phyloP scores from a whole-genome alignment of 92 coral and sea anemone genomes.

The Umimayanthus kanabou region DNA sequence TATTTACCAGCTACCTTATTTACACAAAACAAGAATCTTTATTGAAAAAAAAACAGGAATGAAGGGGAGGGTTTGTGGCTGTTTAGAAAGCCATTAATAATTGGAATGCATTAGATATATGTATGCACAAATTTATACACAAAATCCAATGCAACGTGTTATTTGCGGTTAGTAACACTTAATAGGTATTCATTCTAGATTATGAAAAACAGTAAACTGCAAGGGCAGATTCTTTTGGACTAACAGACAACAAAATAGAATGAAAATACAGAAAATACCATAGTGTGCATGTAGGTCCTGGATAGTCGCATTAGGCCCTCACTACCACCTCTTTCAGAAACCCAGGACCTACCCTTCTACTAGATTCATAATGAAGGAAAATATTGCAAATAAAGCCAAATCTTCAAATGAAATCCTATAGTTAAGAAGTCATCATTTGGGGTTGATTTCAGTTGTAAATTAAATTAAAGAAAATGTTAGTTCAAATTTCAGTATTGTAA shows the following conservation, averaged over 20 bases:
- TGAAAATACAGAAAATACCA: background rate
- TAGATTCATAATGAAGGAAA: background rate
- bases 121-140: too few species aligned
- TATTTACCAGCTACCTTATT: background rate
- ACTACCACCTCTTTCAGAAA: background rate
- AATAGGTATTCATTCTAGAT: too few species aligned
- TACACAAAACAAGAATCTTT: background rate
- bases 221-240: too few species aligned
- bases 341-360: background rate
- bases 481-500: background rate
- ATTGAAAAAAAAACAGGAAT: too few species aligned
- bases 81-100: too few species aligned
- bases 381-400: background rate
- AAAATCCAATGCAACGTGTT: too few species aligned
- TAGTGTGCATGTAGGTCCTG: background rate
- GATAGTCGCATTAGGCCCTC: too few species aligned
- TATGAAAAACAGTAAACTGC: too few species aligned
- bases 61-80: too few species aligned
- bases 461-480: conserved; percentile 4
- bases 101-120: too few species aligned
- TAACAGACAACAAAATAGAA: background rate
- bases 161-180: too few species aligned
- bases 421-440: background rate
- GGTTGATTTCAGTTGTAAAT: background rate
- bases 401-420: background rate